phyloP scores from a whole-genome alignment of 2,113 vertebrate genomes.

The Sylvicapra grimmia region DNA sequence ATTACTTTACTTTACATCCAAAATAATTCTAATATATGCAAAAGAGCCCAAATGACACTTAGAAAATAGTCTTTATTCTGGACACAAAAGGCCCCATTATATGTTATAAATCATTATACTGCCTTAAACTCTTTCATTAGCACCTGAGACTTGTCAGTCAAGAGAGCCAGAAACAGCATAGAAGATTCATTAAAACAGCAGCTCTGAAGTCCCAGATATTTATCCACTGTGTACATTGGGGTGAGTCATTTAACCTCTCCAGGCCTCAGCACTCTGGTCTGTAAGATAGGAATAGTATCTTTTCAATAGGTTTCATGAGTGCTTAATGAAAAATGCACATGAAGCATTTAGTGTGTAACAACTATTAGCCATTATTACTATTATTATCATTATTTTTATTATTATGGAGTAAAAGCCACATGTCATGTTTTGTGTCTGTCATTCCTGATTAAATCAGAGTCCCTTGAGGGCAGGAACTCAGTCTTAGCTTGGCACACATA shows the following conservation, averaged over 20 bases:
- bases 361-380: neutral
- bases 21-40: slow-evolving; percentile 32
- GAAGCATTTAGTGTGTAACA: neutral
- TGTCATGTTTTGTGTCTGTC: neutral
- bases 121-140: slow-evolving; percentile 13
- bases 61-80: slow-evolving; percentile 8
- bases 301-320: slow-evolving; percentile 1
- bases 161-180: neutral
- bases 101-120: neutral
- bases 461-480: neutral
- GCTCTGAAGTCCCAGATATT: neutral
- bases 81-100: neutral
- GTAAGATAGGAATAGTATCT: neutral
- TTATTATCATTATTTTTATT: neutral
- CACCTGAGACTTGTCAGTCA: neutral
- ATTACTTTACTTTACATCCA: slow-evolving; percentile 13
- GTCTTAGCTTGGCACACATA: neutral
- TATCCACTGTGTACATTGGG: neutral
- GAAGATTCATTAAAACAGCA: neutral
- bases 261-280: neutral
- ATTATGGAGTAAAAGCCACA: neutral
- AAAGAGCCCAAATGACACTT: slow-evolving; percentile 9
- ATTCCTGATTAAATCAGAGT: slow-evolving; percentile 4
- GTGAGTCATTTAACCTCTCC: neutral
- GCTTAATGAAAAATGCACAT: neutral